Percentiles rank a stretch among this genome's conserved stretches.
phyloP scores from a whole-genome alignment of 30 jellyfish, hydroid and myxozoan genomes.

The Turritopsis dohrnii region DNA sequence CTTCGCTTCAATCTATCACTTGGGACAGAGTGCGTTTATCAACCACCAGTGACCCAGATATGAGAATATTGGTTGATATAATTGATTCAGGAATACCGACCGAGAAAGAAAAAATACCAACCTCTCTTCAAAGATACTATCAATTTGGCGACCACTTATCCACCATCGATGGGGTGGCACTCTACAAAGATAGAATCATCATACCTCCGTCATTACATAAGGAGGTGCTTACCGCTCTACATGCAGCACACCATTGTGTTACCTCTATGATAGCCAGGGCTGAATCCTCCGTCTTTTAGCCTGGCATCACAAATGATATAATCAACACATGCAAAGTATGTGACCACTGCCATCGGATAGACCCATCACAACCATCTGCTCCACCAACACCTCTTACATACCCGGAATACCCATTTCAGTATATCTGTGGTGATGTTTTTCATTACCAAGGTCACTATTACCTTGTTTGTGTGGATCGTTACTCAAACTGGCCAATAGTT shows the following conservation, averaged over 20 bases:
- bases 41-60: neutral
- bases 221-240: neutral
- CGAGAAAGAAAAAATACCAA: neutral
- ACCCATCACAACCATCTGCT: slow-evolving; percentile 9
- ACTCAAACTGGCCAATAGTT: no score
- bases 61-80: slow-evolving; percentile 9
- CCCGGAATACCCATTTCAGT: neutral
- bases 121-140: neutral
- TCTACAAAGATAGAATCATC: neutral
- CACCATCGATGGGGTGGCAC: neutral
- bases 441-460: neutral
- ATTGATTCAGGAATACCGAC: neutral
- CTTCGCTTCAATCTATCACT: neutral
- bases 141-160: neutral
- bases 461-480: slow-evolving; percentile 9
- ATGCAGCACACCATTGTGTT: slow-evolving; percentile 29
- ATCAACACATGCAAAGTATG: neutral
- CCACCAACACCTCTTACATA: no score
- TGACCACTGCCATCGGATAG: neutral
- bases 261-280: no score
- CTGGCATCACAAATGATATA: no score
- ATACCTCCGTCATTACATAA: slow-evolving; percentile 6
- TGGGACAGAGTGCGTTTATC: neutral
- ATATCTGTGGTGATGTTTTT: neutral
- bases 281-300: no score